Evolutionary conservation across 2,113 vertebrate genomes (phyloP).

Genomic region (Crotalus tigris): DNA sequence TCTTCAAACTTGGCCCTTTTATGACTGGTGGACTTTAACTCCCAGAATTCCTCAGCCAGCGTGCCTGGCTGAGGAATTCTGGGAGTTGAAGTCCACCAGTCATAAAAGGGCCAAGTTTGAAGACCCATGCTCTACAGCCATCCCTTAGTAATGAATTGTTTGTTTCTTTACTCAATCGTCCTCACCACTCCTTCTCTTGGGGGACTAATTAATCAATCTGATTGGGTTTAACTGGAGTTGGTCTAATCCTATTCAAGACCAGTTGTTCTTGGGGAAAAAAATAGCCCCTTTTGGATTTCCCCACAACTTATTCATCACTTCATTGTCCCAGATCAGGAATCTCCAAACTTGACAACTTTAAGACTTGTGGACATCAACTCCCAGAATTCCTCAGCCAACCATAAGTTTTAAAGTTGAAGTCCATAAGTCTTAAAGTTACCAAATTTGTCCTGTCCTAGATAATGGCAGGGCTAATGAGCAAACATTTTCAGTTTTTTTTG

Average conservation of each 20-base stretch:
- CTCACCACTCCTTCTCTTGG: neutral
- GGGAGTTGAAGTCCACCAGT: too few relatives aligned
- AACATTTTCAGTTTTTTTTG: neutral
- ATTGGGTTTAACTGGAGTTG: neutral
- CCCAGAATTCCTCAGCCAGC: too few relatives aligned
- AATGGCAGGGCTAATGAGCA: neutral
- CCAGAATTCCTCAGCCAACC: too few relatives aligned
- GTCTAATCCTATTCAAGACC: neutral
- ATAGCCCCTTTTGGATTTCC: neutral
- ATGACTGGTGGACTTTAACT: too few relatives aligned
- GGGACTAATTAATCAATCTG: neutral
- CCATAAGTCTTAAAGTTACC: too few relatives aligned
- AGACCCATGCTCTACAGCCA: neutral
- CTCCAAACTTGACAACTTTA: neutral
- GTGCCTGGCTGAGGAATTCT: too few relatives aligned
- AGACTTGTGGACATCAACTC: too few relatives aligned
- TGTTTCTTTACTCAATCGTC: neutral
- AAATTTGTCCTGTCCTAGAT: neutral
- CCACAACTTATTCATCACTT: neutral
- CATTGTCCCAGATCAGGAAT: neutral
- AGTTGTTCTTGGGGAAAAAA: neutral
- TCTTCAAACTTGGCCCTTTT: too few relatives aligned
- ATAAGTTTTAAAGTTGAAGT: too few relatives aligned
- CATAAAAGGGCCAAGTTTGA: too few relatives aligned
- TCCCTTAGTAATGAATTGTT: neutral